These are phyloP conservation scores for Sycophaga agraensis DNA, from an alignment of 1,140 invertebrate species.

Conservation along the genomic window DNA sequence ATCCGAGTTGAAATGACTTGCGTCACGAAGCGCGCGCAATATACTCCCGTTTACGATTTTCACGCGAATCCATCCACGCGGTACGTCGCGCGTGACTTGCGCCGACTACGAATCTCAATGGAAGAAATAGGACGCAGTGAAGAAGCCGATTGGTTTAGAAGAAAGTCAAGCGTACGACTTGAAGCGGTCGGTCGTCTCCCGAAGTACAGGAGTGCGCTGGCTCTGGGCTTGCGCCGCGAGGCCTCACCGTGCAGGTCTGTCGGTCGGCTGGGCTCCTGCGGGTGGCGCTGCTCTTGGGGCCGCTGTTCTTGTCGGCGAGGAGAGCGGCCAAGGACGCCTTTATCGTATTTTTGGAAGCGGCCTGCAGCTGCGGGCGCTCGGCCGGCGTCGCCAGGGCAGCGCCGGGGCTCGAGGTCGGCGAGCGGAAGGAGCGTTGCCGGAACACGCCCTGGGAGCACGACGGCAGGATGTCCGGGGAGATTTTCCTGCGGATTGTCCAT, in stretches of 20 bases:
- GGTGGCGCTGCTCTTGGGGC: background rate
- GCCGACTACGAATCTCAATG: no score
- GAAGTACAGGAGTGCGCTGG: no score
- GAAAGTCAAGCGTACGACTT: no score
- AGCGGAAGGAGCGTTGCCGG: slow-evolving; percentile 63
- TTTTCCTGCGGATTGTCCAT: slow-evolving; percentile 63
- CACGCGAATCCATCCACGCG: no score
- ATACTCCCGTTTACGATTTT: no score
- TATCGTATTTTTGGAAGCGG: slow-evolving; percentile 10
- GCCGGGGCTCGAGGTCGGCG: slow-evolving; percentile 31
- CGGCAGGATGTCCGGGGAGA: slow-evolving; percentile 64
- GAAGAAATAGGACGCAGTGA: no score
- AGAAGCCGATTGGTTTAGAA: no score
- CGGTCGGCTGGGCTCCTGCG: background rate
- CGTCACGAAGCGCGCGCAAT: no score
- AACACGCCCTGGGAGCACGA: slow-evolving; percentile 67
- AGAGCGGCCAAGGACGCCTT: slow-evolving; percentile 14
- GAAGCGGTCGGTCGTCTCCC: no score
- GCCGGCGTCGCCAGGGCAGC: background rate
- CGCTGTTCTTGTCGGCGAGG: background rate
- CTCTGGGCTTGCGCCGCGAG: no score
- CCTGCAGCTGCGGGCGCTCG: slow-evolving; percentile 9
- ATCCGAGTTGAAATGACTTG: no score
- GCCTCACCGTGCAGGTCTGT: slow-evolving; percentile 16
- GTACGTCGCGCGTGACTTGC: no score